Base-by-base conservation (phyloP, 2,113 vertebrate species). In the Polypterus senegalus region DNA sequence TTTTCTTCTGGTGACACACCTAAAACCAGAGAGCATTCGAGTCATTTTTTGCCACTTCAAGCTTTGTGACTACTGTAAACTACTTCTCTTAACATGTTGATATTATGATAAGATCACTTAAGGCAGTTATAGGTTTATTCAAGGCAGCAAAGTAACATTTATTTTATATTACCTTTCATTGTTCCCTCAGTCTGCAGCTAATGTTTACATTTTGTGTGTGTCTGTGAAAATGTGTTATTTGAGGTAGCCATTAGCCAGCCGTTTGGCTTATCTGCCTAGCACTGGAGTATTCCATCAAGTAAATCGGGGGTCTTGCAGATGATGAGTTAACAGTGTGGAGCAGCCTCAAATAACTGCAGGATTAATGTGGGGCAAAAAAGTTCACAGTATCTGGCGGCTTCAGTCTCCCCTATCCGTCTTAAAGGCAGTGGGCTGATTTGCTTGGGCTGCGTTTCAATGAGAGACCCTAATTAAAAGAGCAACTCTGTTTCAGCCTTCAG, bases 51-150 rank as follows among this genome's bases (percentile, higher is more conserved):
- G 61, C 48, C 63, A 58, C 51, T 59, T 58, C 46, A 53, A 7
- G 45, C 57, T 43, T 44, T 7, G 44, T 43, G 5, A 49, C 43
- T 46, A 47, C 51, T 54, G n/a, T 59, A 58, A 58, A 58, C 44
- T 11, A 59, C 57, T 64, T 49, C 57, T 49, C 49, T 59, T 49
- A 59, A 46, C 44, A 54, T 59, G 60, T 60, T 71, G 71, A 67
- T 69, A 51, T 72, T 45, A 58, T 57, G 71, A 77, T 76, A 73
- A 68, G 55, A 9, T 60, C 59, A 46, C 52, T 10, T 71, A 67
- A 61, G 69, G 61, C 57, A 58, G 61, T 60, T 59, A 27, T 46
- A 49, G 43, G 4, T 6, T 66, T 45, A 58, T 45, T 45, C 56
- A 9, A 7, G 46, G 56, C 27, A 43, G 43, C 46, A 9, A 43